Evolutionary conservation across 2,797 vertebrate species (phyloP), one percentile per base, ranked within the genome.

Genomic region (Octomys mimax): DNA sequence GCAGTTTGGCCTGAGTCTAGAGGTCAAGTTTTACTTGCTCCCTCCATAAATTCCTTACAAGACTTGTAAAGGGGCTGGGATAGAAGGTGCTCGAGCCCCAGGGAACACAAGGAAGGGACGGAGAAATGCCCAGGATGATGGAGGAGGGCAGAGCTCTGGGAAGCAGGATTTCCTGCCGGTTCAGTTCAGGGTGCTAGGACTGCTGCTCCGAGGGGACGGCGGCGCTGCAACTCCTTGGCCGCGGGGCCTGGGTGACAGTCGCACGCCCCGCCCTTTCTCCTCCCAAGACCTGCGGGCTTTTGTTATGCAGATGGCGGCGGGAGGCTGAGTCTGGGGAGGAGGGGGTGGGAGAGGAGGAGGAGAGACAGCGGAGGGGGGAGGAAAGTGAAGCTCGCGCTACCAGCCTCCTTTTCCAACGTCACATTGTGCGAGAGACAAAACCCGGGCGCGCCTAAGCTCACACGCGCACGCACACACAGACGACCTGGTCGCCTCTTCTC

Each of bases 231-330:
- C 88, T 97, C 94, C 0, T 71, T 82, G 9, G 80, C 91, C 36
- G 33, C 61, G 21, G 82, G 80, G 89, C 83, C 77, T 4, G 0
- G 31, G 95, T 89, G 95, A 96, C 89, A 42, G 91, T 85, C 77
- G 75, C 77, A 71, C 26, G 89, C 97, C 94, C 97, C 83, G 97
- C 97, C 96, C 89, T 95, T 92, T 93, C 96, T 89, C 95, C 95
- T 97, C 97, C 97, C 87, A 1, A 39, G 93, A 97, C 98, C 98
- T 97, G 98, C 96, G 96, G 96, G 96, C 99, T 98, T 99, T 99
- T 99, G 99, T 99, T 98, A 99, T 99, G 99, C 98, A 99, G 99
- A 99, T 99, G 98, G 97, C 89, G 97, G 97, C 98, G 82, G 98
- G 97, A 98, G 98, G 96, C 98, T 97, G 96, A 99, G 97, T 73